Percentiles rank a stretch among this genome's conserved stretches.
Conservation (phyloP, 1,140 invertebrate genomes). For the Holcopasites calliopsidis region DNA sequence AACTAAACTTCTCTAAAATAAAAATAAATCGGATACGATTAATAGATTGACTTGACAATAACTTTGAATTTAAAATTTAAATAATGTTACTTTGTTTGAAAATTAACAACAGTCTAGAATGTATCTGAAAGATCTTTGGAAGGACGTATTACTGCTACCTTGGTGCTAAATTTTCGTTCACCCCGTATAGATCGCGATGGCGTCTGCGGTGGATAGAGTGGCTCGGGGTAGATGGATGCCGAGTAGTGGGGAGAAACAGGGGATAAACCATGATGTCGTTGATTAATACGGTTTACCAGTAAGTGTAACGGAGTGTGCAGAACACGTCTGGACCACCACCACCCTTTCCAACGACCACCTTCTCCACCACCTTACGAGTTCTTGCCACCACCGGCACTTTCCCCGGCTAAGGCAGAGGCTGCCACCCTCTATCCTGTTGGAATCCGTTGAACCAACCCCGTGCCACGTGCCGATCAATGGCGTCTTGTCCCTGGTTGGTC, state of each 20-base stretch:
- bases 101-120: not conserved
- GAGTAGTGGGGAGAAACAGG: slow-evolving; percentile 54
- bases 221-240: slow-evolving; percentile 54
- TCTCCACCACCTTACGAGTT: slow-evolving; percentile 34
- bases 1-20: too few species aligned
- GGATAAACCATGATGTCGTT: slow-evolving; percentile 80
- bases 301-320: slow-evolving; percentile 81
- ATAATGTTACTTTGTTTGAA: too few species aligned
- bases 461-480: slow-evolving; percentile 80
- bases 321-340: slow-evolving; percentile 62
- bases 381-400: slow-evolving; percentile 43
- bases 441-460: slow-evolving; percentile 62
- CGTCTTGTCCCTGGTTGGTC: slow-evolving; percentile 77
- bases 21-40: too few species aligned
- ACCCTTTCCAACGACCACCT: slow-evolving; percentile 10
- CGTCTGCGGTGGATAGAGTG: slow-evolving; percentile 45
- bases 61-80: too few species aligned
- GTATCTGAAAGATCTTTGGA: not conserved
- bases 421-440: slow-evolving; percentile 52
- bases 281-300: slow-evolving; percentile 81
- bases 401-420: slow-evolving; percentile 41
- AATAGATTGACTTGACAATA: too few species aligned
- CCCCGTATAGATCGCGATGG: slow-evolving; percentile 50
- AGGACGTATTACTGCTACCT: too few species aligned
- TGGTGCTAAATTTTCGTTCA: not conserved